A percentile compares a stretch with the other conserved stretches of the same genome.
Evolutionary conservation across 2,113 vertebrate genomes (phyloP).

Genomic region (Podarcis cretensis): DNA sequence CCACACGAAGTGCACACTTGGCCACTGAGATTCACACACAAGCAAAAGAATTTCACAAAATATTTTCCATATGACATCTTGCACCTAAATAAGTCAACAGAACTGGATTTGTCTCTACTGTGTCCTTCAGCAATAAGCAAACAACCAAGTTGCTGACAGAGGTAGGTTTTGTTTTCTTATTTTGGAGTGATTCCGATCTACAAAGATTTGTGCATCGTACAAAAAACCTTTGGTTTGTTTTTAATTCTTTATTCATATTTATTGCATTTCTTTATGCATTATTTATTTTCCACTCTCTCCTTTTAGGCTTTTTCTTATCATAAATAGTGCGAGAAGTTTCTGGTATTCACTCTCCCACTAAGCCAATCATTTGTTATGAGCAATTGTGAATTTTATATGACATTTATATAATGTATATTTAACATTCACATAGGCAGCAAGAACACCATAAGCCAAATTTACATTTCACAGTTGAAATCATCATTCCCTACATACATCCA

Average conservation of each 20-base stretch:
- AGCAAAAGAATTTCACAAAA: not conserved
- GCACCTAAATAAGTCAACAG: not conserved
- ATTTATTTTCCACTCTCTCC: not conserved
- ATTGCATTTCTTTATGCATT: not conserved
- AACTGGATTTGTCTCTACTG: slow-evolving; percentile 6
- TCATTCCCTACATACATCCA: slow-evolving; percentile 34
- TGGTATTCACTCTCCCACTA: slow-evolving; percentile 26
- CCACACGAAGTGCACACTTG: no score
- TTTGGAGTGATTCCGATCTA: not conserved
- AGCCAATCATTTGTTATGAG: slow-evolving; percentile 40
- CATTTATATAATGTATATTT: slow-evolving; percentile 43
- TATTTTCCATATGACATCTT: not conserved
- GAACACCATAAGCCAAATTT: slow-evolving; percentile 44
- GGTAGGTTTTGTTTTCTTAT: not conserved
- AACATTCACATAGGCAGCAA: slow-evolving; percentile 47
- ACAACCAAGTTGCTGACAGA: slow-evolving; percentile 15
- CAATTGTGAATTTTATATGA: slow-evolving; percentile 47
- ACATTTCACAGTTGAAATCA: slow-evolving; percentile 46
- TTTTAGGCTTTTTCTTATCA: slow-evolving; percentile 24
- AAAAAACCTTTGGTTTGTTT: slow-evolving; percentile 32
- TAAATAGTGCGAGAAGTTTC: slow-evolving; percentile 4
- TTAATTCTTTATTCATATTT: slow-evolving; percentile 30
- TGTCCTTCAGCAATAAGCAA: slow-evolving; percentile 11
- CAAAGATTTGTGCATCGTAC: not conserved
- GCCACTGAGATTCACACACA: not conserved